Percentiles rank a stretch among this genome's conserved stretches.
These are phyloP conservation scores for Anomalospiza imberbis DNA, from an alignment of 2,797 vertebrate genomes.

Conservation along the genomic window DNA sequence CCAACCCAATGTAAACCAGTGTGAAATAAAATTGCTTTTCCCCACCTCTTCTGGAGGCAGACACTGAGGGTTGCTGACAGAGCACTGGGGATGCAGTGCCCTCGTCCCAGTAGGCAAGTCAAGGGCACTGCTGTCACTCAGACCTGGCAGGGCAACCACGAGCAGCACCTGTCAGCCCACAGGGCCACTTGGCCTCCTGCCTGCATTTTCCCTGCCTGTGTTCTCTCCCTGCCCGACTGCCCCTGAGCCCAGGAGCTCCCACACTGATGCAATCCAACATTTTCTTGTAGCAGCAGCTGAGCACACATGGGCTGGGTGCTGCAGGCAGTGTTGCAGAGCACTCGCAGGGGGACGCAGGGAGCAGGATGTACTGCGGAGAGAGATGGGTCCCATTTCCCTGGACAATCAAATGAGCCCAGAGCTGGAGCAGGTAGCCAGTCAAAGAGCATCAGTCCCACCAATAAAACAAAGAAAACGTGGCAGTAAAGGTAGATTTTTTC, in stretches of 20 bases:
- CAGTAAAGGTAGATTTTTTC: not conserved
- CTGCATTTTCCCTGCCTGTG: not conserved
- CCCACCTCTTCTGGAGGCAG: not conserved
- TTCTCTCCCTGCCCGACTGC: not conserved
- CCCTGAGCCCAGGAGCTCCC: not conserved
- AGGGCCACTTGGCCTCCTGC: not conserved
- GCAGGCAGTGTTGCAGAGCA: not conserved
- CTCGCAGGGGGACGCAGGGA: not conserved
- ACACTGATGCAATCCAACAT: not conserved
- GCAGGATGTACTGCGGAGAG: fast-evolving
- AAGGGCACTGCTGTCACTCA: not conserved
- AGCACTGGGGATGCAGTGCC: fast-evolving
- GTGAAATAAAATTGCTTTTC: not conserved
- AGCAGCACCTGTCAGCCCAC: not conserved
- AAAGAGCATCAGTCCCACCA: not conserved
- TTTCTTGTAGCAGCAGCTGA: not conserved
- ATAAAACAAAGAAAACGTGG: not conserved
- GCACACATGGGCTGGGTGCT: not conserved
- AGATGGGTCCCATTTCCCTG: not conserved
- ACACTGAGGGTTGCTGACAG: not conserved
- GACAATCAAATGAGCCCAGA: not conserved
- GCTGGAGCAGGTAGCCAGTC: not conserved
- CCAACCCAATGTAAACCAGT: not conserved
- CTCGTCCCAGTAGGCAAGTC: fast-evolving
- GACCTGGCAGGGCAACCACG: not conserved